These are phyloP conservation scores for Muscicapa striata DNA, from an alignment of 2,797 vertebrate genomes.

Conservation along the genomic window DNA sequence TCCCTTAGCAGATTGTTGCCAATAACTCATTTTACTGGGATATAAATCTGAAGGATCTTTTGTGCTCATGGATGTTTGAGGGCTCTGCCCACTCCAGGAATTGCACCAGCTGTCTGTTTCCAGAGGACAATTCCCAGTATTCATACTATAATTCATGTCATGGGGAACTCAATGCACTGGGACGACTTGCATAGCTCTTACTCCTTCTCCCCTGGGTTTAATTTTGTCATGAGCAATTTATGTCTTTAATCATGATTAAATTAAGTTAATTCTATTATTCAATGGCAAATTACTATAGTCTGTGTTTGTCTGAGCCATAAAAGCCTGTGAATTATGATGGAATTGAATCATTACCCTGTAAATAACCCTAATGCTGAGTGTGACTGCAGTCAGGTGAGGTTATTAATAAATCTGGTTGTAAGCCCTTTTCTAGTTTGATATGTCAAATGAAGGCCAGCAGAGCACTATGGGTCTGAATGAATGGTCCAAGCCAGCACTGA, in stretches of 20 bases:
- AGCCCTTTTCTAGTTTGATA: not conserved
- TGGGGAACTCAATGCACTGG: not conserved
- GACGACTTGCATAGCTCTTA: not conserved
- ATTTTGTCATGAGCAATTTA: constrained; percentile 9
- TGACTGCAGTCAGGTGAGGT: not conserved
- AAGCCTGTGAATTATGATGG: not conserved
- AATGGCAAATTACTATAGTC: not conserved
- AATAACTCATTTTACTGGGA: not conserved
- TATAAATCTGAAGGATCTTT: not conserved
- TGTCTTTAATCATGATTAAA: constrained; percentile 21
- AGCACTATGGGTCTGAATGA: not conserved
- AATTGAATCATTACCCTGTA: not conserved
- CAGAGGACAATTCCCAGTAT: not conserved
- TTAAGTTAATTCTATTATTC: constrained; percentile 22
- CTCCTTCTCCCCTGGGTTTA: not conserved
- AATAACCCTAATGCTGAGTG: not conserved
- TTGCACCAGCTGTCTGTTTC: not conserved
- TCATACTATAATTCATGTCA: not conserved
- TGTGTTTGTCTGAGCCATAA: not conserved
- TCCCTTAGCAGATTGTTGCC: not conserved
- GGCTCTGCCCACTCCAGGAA: not conserved
- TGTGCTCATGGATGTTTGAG: not conserved
- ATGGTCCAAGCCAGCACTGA: not conserved
- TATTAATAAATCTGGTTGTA: not conserved
- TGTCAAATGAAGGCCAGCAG: not conserved